Conservation (phyloP, 2,888 invertebrate species). For the Cyclophora albipunctata region DNA sequence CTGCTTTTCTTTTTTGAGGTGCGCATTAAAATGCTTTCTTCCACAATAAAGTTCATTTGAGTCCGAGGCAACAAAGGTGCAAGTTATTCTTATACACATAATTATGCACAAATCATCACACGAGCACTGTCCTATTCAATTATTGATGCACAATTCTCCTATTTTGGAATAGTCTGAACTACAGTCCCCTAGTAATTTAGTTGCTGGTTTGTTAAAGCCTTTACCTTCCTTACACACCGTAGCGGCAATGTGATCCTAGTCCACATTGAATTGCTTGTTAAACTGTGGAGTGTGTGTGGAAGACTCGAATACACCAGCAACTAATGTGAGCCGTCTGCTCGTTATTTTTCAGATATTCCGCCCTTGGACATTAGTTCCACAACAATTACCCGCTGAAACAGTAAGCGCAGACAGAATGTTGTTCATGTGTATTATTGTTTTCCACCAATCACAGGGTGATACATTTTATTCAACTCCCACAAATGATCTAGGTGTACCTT, state of each 20-base stretch:
- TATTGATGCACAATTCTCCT: no score
- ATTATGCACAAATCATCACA: no score
- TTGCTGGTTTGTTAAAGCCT: slow-evolving; percentile 52
- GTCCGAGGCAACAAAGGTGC: slow-evolving; percentile 10
- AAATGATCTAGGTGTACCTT: slow-evolving; percentile 36
- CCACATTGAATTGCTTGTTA: slow-evolving; percentile 6
- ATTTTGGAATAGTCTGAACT: no score
- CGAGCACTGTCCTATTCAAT: no score
- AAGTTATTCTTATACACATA: slow-evolving; percentile 5
- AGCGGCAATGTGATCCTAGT: slow-evolving; percentile 1
- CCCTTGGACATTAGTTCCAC: slow-evolving; percentile 72
- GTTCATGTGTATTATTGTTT: slow-evolving; percentile 69
- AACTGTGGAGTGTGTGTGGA: slow-evolving; percentile 31
- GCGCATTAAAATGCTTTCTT: slow-evolving; percentile 26
- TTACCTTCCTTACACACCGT: slow-evolving; percentile 20
- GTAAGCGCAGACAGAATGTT: slow-evolving; percentile 71
- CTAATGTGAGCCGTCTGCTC: slow-evolving; percentile 67
- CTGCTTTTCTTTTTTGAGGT: slow-evolving; percentile 53
- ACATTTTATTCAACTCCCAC: slow-evolving; percentile 38
- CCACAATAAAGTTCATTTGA: neutral
- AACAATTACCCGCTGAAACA: slow-evolving; percentile 69
- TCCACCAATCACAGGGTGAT: slow-evolving; percentile 61
- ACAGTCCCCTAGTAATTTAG: slow-evolving; percentile 32
- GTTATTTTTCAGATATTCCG: slow-evolving; percentile 73
- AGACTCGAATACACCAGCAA: slow-evolving; percentile 54